Conservation (phyloP, 1,140 invertebrate species). For the Neodiprion fabricii region DNA sequence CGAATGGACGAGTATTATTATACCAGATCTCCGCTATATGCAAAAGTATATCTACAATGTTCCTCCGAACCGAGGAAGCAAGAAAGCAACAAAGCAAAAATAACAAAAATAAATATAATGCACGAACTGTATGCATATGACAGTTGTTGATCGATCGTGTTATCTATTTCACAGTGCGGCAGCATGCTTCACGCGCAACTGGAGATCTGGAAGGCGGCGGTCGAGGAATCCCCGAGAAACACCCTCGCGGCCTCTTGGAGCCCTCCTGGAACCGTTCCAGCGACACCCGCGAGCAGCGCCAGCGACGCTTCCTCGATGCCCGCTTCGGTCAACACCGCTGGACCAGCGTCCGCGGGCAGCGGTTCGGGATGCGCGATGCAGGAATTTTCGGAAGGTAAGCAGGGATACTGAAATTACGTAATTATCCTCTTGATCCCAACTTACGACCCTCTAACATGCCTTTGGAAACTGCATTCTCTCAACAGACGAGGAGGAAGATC, state of each 20-base stretch:
- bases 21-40: background rate
- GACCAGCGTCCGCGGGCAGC: constrained; percentile 34
- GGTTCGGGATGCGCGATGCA: constrained; percentile 48
- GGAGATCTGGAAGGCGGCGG: constrained; percentile 90
- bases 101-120: too few species aligned
- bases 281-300: constrained; percentile 39
- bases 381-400: constrained; percentile 69
- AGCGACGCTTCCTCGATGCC: constrained; percentile 41
- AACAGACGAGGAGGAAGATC: constrained; percentile 68
- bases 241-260: constrained; percentile 56
- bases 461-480: constrained; percentile 18
- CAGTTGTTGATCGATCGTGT: background rate
- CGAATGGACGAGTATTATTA: too few species aligned
- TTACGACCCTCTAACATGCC: constrained; percentile 22
- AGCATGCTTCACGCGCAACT: constrained; percentile 86
- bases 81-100: too few species aligned
- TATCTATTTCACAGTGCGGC: constrained; percentile 69
- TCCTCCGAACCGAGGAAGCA: too few species aligned
- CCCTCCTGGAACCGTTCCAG: constrained; percentile 44
- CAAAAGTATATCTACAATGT: background rate
- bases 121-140: background rate
- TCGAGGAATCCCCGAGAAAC: constrained; percentile 60
- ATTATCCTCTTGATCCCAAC: constrained; percentile 1
- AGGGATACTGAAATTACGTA: background rate
- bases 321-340: constrained; percentile 39